Percentiles rank a stretch among this genome's conserved stretches.
phyloP scores from a whole-genome alignment of 2,113 vertebrate genomes.

The Todiramphus saurophagus region DNA sequence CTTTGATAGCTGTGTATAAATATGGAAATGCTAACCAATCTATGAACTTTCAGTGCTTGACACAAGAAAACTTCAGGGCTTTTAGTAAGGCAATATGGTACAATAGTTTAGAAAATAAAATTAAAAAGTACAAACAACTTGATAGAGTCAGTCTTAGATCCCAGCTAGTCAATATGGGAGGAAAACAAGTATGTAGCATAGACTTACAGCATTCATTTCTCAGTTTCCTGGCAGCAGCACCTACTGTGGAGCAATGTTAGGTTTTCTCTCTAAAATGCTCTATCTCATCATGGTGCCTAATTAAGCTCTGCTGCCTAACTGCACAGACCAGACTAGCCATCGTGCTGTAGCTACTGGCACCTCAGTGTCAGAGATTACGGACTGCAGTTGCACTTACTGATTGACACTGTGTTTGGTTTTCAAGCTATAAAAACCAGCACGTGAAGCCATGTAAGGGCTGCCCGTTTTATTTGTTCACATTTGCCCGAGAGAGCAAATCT shows the following conservation, averaged over 20 bases:
- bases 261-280: not conserved
- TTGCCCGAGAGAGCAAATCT: not conserved
- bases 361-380: not conserved
- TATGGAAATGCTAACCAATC: not conserved
- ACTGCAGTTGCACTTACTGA: not conserved
- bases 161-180: not conserved
- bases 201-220: not conserved
- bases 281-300: not conserved
- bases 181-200: not conserved
- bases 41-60: not conserved
- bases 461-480: not conserved
- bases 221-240: not conserved
- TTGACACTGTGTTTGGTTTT: not conserved
- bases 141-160: not conserved
- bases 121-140: not conserved
- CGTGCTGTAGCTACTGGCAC: not conserved
- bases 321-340: not conserved
- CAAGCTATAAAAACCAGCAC: not conserved
- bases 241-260: not conserved
- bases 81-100: not conserved
- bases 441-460: accelerated
- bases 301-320: not conserved
- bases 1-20: not conserved
- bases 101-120: not conserved
- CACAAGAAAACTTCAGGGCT: not conserved